phyloP scores from a whole-genome alignment of 2,888 invertebrate genomes.

The Chironomus tentans region DNA sequence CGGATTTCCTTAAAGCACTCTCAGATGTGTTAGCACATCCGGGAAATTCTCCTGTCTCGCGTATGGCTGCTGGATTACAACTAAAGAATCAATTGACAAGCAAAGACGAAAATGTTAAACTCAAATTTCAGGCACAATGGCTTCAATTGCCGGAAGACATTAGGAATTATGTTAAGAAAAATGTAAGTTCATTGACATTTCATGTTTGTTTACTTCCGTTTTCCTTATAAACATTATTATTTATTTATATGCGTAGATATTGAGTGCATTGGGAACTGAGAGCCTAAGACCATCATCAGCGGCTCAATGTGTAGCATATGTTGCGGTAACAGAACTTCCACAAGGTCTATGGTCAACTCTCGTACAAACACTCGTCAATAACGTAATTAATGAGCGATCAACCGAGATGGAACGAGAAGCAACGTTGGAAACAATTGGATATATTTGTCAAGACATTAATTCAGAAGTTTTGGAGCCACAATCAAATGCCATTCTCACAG shows the following conservation, averaged over 20 bases:
- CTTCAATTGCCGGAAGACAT: slow-evolving; percentile 79
- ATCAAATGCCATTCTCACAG: slow-evolving; percentile 94
- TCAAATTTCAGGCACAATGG: slow-evolving; percentile 88
- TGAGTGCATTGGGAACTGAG: slow-evolving; percentile 92
- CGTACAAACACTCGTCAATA: slow-evolving; percentile 76
- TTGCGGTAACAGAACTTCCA: slow-evolving; percentile 93
- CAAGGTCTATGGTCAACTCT: slow-evolving; percentile 87
- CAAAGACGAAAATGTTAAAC: slow-evolving; percentile 75
- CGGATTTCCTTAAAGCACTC: slow-evolving; percentile 85
- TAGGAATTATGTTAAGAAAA: slow-evolving; percentile 83
- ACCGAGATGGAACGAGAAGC: slow-evolving; percentile 95
- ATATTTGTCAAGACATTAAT: slow-evolving; percentile 97
- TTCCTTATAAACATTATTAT: too few species aligned
- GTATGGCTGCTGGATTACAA: slow-evolving; percentile 97
- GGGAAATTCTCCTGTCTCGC: slow-evolving; percentile 83
- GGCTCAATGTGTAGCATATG: slow-evolving; percentile 98
- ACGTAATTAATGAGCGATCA: slow-evolving; percentile 77
- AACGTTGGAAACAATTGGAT: slow-evolving; percentile 92
- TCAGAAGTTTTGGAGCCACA: slow-evolving; percentile 85
- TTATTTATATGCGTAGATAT: slow-evolving; percentile 53
- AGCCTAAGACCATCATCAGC: slow-evolving; percentile 91
- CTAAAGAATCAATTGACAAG: slow-evolving; percentile 96
- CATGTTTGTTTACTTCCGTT: too few species aligned
- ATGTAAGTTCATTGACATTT: slow-evolving; percentile 54
- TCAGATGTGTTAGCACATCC: slow-evolving; percentile 86